A percentile compares a stretch with the other conserved stretches of the same genome.
Conservation (phyloP, 2,113 vertebrate genomes). For the Sander vitreus region DNA sequence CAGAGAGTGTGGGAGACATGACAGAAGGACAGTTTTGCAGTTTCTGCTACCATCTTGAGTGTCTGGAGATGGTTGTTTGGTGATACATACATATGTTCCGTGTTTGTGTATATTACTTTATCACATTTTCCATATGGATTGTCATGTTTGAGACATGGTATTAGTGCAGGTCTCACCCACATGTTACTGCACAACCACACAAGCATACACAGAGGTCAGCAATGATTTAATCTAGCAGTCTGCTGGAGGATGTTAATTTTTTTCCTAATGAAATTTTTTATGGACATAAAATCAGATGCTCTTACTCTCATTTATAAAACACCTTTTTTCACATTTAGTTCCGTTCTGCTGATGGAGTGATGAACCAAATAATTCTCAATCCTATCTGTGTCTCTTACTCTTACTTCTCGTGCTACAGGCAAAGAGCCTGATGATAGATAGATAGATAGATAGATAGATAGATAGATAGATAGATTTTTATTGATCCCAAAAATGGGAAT, state of each 20-base stretch:
- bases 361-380: constrained; percentile 30
- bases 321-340: constrained; percentile 5
- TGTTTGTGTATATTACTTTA: neutral
- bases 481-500: too few species aligned
- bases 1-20: too few species aligned
- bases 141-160: neutral
- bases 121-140: neutral
- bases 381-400: constrained; percentile 22
- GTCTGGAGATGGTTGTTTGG: neutral
- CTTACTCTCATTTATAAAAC: constrained; percentile 9
- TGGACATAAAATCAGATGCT: constrained; percentile 9
- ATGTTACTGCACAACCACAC: neutral
- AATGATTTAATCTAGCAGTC: constrained; percentile 1
- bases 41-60: too few species aligned
- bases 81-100: neutral
- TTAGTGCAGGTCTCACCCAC: neutral
- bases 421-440: constrained; percentile 41
- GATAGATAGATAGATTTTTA: too few species aligned
- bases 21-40: too few species aligned
- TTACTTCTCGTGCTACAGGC: constrained; percentile 39
- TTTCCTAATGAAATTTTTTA: neutral
- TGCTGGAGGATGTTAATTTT: neutral
- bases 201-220: neutral
- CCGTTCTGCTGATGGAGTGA: neutral
- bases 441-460: too few species aligned